Conservation (phyloP, 2,888 invertebrate species). For the Chirona hameri region DNA sequence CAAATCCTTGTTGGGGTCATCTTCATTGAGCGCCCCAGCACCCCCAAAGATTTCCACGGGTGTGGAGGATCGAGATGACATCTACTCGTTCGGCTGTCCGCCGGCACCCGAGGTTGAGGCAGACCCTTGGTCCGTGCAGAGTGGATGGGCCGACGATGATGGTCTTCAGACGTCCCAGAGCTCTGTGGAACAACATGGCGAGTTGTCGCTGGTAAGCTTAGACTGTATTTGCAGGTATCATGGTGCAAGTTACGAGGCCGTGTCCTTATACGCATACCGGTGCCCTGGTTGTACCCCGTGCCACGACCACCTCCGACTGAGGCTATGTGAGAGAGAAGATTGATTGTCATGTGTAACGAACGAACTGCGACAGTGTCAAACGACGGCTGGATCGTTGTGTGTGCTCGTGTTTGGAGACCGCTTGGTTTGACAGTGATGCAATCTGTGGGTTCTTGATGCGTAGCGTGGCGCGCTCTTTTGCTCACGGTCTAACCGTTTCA, state of each 20-base stretch:
- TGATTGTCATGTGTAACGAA: neutral
- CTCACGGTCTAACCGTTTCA: neutral
- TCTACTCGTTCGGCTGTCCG: neutral
- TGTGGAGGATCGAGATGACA: neutral
- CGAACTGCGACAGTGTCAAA: neutral
- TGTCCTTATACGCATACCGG: neutral
- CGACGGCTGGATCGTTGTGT: neutral
- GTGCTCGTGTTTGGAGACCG: neutral
- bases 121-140: neutral
- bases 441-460: neutral
- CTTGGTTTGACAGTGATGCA: no score
- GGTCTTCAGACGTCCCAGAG: neutral
- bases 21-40: neutral
- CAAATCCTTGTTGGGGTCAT: neutral
- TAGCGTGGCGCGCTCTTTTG: neutral
- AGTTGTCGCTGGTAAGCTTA: neutral
- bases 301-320: conserved; percentile 4
- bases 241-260: conserved; percentile 13
- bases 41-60: neutral
- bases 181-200: neutral
- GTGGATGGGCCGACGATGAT: neutral
- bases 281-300: neutral
- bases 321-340: neutral
- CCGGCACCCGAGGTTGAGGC: neutral
- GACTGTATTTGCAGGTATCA: neutral